Percentiles rank a stretch among this genome's conserved stretches.
Conservation (phyloP, 2,888 invertebrate species). For the Trilocha varians region DNA sequence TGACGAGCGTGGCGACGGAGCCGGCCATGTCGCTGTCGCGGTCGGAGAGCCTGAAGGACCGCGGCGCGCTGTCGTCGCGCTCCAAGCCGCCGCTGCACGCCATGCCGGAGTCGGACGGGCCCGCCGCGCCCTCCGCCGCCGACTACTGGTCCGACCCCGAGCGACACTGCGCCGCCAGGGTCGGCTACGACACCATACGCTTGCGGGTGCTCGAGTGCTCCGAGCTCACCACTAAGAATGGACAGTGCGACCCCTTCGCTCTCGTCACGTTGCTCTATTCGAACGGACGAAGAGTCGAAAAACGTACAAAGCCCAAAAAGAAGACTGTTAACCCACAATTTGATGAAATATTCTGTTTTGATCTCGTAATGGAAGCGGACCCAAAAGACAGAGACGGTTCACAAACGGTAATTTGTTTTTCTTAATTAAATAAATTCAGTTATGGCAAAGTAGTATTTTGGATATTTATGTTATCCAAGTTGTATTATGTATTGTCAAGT, state of each 20-base stretch:
- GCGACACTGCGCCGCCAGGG: slow-evolving; percentile 60
- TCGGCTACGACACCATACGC: slow-evolving; percentile 62
- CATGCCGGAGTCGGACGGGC: slow-evolving; percentile 54
- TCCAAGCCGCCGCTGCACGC: slow-evolving; percentile 60
- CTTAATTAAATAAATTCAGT: too few species aligned
- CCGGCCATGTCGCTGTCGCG: slow-evolving; percentile 56
- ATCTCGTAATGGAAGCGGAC: slow-evolving; percentile 75
- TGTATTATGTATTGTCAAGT: neutral
- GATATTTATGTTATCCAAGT: too few species aligned
- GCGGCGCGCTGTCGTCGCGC: slow-evolving; percentile 52
- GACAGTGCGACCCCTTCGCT: slow-evolving; percentile 93
- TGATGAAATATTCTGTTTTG: slow-evolving; percentile 89
- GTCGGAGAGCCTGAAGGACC: slow-evolving; percentile 64
- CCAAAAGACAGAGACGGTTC: slow-evolving; percentile 66
- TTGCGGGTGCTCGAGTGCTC: slow-evolving; percentile 87
- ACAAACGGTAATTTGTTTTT: slow-evolving; percentile 74
- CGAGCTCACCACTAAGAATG: slow-evolving; percentile 90
- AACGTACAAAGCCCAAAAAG: slow-evolving; percentile 89
- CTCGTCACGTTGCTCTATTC: slow-evolving; percentile 85
- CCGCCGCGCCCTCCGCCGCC: slow-evolving; percentile 58
- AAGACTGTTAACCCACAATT: slow-evolving; percentile 93
- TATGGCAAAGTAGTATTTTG: too few species aligned
- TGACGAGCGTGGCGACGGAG: slow-evolving; percentile 54
- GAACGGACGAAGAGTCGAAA: slow-evolving; percentile 84
- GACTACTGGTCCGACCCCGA: slow-evolving; percentile 70